These are phyloP conservation scores for Drosophila mojavensis DNA, from an alignment of 1,140 invertebrate genomes.

Conservation along the genomic window DNA sequence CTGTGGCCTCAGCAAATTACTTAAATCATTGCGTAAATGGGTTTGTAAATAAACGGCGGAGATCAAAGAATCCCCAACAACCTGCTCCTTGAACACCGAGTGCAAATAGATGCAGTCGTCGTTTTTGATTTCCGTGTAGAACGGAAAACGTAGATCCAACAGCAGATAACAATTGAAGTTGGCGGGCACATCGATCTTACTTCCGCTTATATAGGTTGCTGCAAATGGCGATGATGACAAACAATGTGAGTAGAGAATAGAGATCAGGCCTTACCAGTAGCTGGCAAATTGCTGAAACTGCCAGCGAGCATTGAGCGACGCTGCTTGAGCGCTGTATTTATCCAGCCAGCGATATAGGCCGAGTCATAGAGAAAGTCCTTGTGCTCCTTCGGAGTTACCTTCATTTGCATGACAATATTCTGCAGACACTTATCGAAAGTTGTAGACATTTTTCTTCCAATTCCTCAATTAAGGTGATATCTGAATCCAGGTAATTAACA, in stretches of 20 bases:
- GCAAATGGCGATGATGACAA: neutral
- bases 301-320: slow-evolving; percentile 9
- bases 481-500: neutral
- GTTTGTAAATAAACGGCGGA: slow-evolving; percentile 11
- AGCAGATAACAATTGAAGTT: slow-evolving; percentile 25
- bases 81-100: neutral
- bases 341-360: neutral
- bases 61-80: neutral
- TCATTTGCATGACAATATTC: slow-evolving; percentile 5
- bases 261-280: slow-evolving; percentile 9
- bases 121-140: neutral
- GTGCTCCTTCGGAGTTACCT: slow-evolving; percentile 2
- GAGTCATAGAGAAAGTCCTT: slow-evolving; percentile 14
- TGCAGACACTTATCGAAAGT: slow-evolving; percentile 8
- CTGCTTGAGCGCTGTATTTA: neutral
- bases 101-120: slow-evolving; percentile 19
- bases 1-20: neutral
- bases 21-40: slow-evolving; percentile 12
- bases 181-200: slow-evolving; percentile 4
- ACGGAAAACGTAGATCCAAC: slow-evolving; percentile 5
- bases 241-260: neutral
- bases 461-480: neutral
- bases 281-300: slow-evolving; percentile 12
- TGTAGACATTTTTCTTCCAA: neutral
- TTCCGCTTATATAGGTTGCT: slow-evolving; percentile 23